Evolutionary conservation across 2,888 invertebrate genomes (phyloP), one percentile per base, ranked within the genome.

Genomic region (Leptopilina drosophilae): DNA sequence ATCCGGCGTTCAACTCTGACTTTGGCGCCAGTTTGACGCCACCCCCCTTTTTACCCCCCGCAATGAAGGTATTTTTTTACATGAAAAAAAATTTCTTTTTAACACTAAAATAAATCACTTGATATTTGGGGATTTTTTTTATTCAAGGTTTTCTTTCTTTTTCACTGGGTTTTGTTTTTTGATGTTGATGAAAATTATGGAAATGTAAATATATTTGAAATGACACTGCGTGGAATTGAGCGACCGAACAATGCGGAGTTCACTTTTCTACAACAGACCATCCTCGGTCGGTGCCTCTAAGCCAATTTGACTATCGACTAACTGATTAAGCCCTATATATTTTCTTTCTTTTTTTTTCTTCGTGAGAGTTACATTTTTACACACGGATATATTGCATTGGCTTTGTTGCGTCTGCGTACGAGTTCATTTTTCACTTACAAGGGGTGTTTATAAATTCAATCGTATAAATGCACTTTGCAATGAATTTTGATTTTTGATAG

Each of bases 271-370:
- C 87, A 86, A 86, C 86, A 86, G 87, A 88, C 88, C 88, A 88
- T 88, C 87, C 88, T 87, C 85, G 85, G 86, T 86, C 88, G 89
- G 85, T 87, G 89, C 85, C 89, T 89, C 86, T 91, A 91, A 91
- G 91, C 91, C 91, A 91, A 91, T 91, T 91, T 91, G 90, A 88
- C 89, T 91, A 91, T 91, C 91, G 91, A 91, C 91, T 88, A 91
- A 89, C 91, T 91, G 91, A 91, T 91, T 91, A 91, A 91, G 90
- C 88, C 90, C 90, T 90, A 89, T 90, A 89, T 88, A 88, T 88
- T 69, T 67, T 42, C 42, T 42, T 42, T 42, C 42, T 42, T 69
- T 86, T 87, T 49, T 49, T 49, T 69, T 86, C 87, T 87, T 86
- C 84, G 86, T 83, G 81, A 85, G 86, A 83, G 83, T 83, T 81